Base-by-base conservation (phyloP, 2,888 invertebrate genomes). In the Diarsia mendica region DNA sequence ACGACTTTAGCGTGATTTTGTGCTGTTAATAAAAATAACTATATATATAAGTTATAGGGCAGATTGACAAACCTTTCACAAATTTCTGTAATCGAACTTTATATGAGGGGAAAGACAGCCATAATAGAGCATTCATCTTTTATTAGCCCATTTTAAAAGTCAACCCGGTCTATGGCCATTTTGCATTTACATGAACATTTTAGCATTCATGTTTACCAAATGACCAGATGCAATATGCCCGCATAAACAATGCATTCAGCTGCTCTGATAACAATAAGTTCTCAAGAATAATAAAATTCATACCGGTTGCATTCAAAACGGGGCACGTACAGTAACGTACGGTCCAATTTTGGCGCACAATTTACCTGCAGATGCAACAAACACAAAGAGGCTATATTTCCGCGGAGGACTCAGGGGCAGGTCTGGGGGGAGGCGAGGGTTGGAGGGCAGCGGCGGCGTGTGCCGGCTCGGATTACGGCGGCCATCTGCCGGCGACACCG, bases 321-420 rank as follows among this genome's bases (percentile, higher is more conserved):
- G 91, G 87, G 91, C 92, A 92, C 92, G 93, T 92, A 90, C 90
- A 87, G 90, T 93, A 94, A 95, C 92, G 91, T 93, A 94, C 94
- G 92, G 93, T 87, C 95, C 95, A 95, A 96, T 95, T 96, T 94
- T 91, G 92, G 95, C 92, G 91, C 91, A 93, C 95, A 95, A 95
- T 95, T 95, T 95, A 96, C 96, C 96, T 96, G 95, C 96, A 96
- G 95, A 96, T 96, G 96, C 95, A 96, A 94, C 95, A 93, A 94
- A 94, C 93, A 96, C 95, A 96, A 96, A 96, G 95, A 95, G 95
- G 94, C 91, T 93, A 93, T 85, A 83, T 87, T 85, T 87, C 85
- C 87, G 89, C 89, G 84, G 87, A 89, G 88, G 86, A 83, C 76
- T 76, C 76, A 51, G 69, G 64, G 63, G 44, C 44, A 63, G 44